A percentile compares a stretch with the other conserved stretches of the same genome.
These are phyloP conservation scores for Oryzias celebensis DNA, from an alignment of 2,113 vertebrate genomes.

Conservation along the genomic window DNA sequence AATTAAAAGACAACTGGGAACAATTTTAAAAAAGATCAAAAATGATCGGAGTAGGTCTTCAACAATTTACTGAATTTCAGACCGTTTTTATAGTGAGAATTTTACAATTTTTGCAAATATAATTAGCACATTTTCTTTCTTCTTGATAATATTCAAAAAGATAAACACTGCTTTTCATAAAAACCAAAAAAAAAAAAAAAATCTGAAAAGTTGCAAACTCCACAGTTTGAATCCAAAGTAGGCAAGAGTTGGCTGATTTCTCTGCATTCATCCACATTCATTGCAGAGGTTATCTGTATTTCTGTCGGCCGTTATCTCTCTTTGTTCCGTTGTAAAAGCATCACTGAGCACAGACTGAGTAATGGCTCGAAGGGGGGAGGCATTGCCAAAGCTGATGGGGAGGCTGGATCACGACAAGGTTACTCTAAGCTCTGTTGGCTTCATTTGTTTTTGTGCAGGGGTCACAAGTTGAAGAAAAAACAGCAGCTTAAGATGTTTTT, in stretches of 20 bases:
- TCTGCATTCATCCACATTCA: slow-evolving; percentile 16
- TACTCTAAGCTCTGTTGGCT: slow-evolving; percentile 20
- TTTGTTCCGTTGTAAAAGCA: slow-evolving; percentile 20
- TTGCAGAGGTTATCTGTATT: background rate
- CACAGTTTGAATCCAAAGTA: background rate
- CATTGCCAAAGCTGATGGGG: slow-evolving; percentile 14
- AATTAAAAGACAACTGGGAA: too few species aligned
- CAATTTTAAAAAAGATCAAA: too few species aligned
- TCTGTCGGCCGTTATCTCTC: slow-evolving; percentile 16
- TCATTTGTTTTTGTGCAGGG: slow-evolving; percentile 21
- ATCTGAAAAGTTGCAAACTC: background rate
- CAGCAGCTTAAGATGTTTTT: slow-evolving; percentile 11
- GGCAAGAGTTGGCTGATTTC: too few species aligned
- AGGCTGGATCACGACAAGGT: background rate
- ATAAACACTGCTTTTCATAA: too few species aligned
- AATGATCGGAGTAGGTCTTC: too few species aligned
- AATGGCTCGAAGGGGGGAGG: slow-evolving; percentile 25
- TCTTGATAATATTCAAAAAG: too few species aligned
- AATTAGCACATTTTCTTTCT: too few species aligned
- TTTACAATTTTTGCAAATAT: too few species aligned
- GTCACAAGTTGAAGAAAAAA: slow-evolving; percentile 19
- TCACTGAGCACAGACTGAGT: slow-evolving; percentile 15
- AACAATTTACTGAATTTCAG: too few species aligned
- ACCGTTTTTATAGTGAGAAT: too few species aligned
- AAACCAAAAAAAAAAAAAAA: too few species aligned